Evolutionary conservation across 2,888 invertebrate species (phyloP).

Genomic region (Tinea pellionella): DNA sequence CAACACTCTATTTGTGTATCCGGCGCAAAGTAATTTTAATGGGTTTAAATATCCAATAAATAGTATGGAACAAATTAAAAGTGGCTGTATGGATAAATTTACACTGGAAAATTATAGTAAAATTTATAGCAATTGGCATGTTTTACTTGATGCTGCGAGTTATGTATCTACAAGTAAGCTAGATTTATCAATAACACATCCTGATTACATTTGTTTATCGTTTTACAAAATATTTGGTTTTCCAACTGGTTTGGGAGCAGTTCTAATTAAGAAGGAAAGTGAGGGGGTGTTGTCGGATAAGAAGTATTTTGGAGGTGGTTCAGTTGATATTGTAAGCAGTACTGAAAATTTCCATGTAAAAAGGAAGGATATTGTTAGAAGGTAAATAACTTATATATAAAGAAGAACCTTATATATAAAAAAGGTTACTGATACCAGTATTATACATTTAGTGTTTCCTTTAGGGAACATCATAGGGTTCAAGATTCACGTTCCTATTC

Average conservation of each 20-base stretch:
- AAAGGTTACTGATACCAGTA: too few species aligned
- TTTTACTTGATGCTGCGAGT: slow-evolving; percentile 88
- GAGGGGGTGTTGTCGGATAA: slow-evolving; percentile 71
- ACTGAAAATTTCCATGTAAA: slow-evolving; percentile 77
- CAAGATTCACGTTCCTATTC: too few species aligned
- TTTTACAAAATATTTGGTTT: slow-evolving; percentile 97
- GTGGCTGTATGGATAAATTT: slow-evolving; percentile 64
- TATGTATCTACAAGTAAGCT: slow-evolving; percentile 82
- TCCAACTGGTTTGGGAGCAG: slow-evolving; percentile 94
- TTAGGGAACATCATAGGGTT: too few species aligned
- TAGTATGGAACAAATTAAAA: slow-evolving; percentile 74
- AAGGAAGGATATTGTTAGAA: slow-evolving; percentile 75
- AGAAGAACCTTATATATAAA: too few species aligned
- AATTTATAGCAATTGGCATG: slow-evolving; percentile 72
- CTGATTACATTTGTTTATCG: slow-evolving; percentile 92
- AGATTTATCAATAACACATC: slow-evolving; percentile 76
- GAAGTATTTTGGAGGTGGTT: slow-evolving; percentile 93
- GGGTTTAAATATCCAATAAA: slow-evolving; percentile 88
- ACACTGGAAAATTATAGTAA: slow-evolving; percentile 42
- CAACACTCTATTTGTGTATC: slow-evolving; percentile 79
- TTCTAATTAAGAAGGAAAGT: slow-evolving; percentile 80
- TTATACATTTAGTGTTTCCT: too few species aligned
- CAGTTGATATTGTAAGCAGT: slow-evolving; percentile 86
- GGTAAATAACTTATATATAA: too few species aligned
- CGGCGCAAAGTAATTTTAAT: slow-evolving; percentile 95